phyloP scores from a whole-genome alignment of 2,797 vertebrate species.

The Ceyx erithaca region DNA sequence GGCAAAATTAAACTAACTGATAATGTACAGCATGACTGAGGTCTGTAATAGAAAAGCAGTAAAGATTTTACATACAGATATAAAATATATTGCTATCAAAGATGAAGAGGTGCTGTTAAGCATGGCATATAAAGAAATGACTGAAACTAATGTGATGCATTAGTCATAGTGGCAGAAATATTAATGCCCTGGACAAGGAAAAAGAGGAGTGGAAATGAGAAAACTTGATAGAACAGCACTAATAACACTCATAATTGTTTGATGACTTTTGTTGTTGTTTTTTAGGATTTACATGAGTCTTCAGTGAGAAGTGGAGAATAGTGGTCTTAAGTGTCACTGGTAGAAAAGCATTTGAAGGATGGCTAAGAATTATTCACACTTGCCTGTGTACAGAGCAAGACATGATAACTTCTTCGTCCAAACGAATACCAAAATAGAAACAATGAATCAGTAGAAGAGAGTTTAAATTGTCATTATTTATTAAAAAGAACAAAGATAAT shows the following conservation, averaged over 20 bases:
- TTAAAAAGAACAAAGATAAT: background rate
- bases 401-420: background rate
- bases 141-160: background rate
- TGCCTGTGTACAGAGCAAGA: background rate
- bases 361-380: background rate
- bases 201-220: background rate
- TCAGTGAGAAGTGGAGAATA: background rate
- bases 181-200: background rate
- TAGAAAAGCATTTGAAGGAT: background rate
- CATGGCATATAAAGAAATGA: background rate
- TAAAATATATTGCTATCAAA: background rate
- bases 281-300: background rate
- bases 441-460: background rate
- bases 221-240: background rate
- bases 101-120: background rate
- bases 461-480: background rate
- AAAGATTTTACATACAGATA: background rate
- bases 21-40: background rate
- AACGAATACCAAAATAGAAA: background rate
- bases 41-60: background rate
- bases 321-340: background rate
- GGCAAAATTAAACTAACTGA: background rate
- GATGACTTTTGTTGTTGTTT: background rate
- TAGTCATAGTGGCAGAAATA: background rate
- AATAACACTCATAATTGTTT: background rate